These are phyloP conservation scores for Corythaeola cristata DNA, from an alignment of 2,113 vertebrate species.

Conservation along the genomic window DNA sequence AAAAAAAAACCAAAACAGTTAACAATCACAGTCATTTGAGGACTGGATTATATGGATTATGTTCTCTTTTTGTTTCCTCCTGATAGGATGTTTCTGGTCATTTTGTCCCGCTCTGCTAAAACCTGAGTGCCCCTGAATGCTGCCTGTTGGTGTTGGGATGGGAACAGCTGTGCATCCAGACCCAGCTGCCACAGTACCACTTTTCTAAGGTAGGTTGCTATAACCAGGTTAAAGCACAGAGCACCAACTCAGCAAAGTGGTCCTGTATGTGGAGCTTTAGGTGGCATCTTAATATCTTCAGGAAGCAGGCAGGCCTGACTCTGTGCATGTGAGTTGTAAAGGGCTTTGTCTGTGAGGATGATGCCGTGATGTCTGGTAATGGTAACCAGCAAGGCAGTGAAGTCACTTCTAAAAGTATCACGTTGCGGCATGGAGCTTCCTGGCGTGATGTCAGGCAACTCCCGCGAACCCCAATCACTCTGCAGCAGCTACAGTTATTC, in stretches of 20 bases:
- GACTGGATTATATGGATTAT: background rate
- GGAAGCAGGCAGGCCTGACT: background rate
- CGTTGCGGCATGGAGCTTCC: background rate
- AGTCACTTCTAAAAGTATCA: background rate
- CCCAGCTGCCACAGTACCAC: background rate
- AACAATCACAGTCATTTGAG: background rate
- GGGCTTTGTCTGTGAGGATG: background rate
- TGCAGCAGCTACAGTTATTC: constrained; percentile 2
- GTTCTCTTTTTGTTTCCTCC: background rate
- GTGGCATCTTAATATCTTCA: background rate
- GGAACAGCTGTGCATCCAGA: background rate
- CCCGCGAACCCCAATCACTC: background rate
- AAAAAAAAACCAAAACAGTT: background rate
- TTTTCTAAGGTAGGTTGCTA: background rate
- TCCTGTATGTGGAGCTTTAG: background rate
- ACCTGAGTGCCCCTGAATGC: background rate
- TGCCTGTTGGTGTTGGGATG: background rate
- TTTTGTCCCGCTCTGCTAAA: background rate
- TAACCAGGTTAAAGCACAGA: background rate
- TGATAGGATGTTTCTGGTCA: background rate
- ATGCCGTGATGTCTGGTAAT: background rate
- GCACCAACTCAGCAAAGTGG: background rate
- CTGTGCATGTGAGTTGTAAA: background rate
- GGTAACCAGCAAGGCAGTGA: background rate
- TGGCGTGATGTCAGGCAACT: constrained; percentile 1